Conservation (phyloP, 2,888 invertebrate species). For the Cephus nigrinus region DNA sequence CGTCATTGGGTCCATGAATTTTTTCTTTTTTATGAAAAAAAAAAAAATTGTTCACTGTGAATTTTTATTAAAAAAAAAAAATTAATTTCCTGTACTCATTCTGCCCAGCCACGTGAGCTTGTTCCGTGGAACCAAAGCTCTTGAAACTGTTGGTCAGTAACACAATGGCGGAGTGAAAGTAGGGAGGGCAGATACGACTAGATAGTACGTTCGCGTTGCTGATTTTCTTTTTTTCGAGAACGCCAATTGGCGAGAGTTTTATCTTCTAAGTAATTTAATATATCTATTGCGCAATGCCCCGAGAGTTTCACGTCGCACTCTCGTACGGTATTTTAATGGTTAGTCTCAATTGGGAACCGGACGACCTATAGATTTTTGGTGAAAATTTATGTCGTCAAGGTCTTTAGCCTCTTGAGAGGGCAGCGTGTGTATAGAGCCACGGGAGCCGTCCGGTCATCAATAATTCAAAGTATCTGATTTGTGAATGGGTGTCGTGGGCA, state of each 20-base stretch:
- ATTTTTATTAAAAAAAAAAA: background rate
- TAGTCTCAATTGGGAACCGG: background rate
- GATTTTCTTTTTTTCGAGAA: background rate
- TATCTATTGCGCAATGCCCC: background rate
- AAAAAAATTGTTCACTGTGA: background rate
- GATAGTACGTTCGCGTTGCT: background rate
- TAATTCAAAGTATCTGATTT: constrained; percentile 45
- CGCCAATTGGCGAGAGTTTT: background rate
- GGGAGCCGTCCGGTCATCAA: background rate
- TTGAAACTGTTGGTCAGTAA: constrained; percentile 35
- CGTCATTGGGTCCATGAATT: background rate
- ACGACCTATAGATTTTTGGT: background rate
- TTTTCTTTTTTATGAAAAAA: background rate
- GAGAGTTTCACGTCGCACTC: background rate
- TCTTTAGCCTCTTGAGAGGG: background rate
- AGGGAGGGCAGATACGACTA: background rate
- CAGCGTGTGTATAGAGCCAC: background rate
- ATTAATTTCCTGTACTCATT: background rate
- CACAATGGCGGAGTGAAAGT: constrained; percentile 45
- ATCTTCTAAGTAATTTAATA: background rate
- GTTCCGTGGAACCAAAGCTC: background rate
- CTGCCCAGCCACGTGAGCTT: background rate
- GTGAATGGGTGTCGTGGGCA: constrained; percentile 51
- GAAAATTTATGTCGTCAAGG: constrained; percentile 2
- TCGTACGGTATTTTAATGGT: no score